phyloP scores from a whole-genome alignment of 2,888 invertebrate species.

The Steinernema carpocapsae region DNA sequence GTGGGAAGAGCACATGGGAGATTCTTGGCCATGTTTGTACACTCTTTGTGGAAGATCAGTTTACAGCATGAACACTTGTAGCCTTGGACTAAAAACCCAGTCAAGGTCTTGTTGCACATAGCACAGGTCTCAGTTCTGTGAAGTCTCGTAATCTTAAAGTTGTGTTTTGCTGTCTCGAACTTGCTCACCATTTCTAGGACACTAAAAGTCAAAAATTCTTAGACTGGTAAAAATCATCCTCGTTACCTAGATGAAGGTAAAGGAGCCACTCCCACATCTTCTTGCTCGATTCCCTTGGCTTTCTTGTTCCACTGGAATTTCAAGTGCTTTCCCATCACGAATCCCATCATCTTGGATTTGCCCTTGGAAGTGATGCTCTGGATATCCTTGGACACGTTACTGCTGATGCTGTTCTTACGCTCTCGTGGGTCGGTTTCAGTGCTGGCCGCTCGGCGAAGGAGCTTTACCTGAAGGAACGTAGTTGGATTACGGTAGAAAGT shows the following conservation, averaged over 20 bases:
- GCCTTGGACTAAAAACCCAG: constrained; percentile 75
- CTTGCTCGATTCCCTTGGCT: constrained; percentile 9
- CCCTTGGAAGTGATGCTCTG: background rate
- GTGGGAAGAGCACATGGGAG: constrained; percentile 70
- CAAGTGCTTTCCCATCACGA: constrained; percentile 19
- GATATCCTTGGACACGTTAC: background rate
- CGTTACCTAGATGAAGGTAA: background rate
- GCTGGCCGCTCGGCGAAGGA: constrained; percentile 66
- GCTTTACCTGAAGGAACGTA: constrained; percentile 46
- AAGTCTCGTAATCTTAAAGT: constrained; percentile 74
- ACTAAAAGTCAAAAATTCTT: background rate
- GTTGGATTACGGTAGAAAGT: background rate
- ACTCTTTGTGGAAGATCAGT: constrained; percentile 84
- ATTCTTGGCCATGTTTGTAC: constrained; percentile 82
- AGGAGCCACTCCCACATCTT: too few species aligned
- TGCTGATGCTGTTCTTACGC: background rate
- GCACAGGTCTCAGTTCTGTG: constrained; percentile 81
- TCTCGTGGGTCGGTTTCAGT: constrained; percentile 60
- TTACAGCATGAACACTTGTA: constrained; percentile 77
- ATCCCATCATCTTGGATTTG: constrained; percentile 15
- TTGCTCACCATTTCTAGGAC: constrained; percentile 13
- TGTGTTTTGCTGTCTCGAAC: constrained; percentile 49
- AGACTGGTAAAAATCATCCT: background rate
- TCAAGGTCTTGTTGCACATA: constrained; percentile 80
- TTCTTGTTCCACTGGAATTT: constrained; percentile 30